Evolutionary conservation across 2,888 invertebrate genomes (phyloP), one percentile per base, ranked within the genome.

Genomic region (Pediacus dermestoides): DNA sequence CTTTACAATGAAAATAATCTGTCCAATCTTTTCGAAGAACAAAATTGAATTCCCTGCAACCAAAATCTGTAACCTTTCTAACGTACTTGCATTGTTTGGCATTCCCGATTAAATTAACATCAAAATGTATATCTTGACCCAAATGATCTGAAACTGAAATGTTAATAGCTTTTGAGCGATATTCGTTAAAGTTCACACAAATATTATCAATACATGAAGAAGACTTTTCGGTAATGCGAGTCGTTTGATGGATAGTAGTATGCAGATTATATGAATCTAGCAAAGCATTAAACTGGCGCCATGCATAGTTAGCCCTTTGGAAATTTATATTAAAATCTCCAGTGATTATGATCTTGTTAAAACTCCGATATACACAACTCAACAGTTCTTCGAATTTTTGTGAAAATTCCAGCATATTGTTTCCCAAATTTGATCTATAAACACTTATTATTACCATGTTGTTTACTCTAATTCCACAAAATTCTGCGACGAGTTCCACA

Each of bases 251-350:
- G n/a, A 18, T 18, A 7, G 21, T n/a, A 7, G 21, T 18, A 7
- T 18, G 21, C n/a, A 18, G 21, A 18, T 18, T 18, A 18, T 7
- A 18, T 18, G 21, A 18, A 18, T 18, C n/a, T 18, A 18, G 21
- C n/a, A 18, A 7, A 18, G 6, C 21, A 18, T 7, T 18, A 18
- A 18, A 18, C 21, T 18, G 21, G 6, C 21, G 21, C n/a, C 6
- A 18, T 7, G 21, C 21, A 18, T 18, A 18, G n/a, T 6, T 18
- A n/a, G 6, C 21, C 6, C n/a, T 18, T 18, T 18, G 6, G n/a
- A 18, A 7, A 18, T 6, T 18, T 18, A 18, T 18, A 18, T 18
- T 18, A 7, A 18, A 18, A 18, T 18, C 21, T 6, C 21, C 21
- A 7, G 21, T 18, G n/a, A 18, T 18, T 18, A 18, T 18, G 21